Base-by-base conservation (phyloP, 2,113 vertebrate species). In the Rhagologus leucostigma region DNA sequence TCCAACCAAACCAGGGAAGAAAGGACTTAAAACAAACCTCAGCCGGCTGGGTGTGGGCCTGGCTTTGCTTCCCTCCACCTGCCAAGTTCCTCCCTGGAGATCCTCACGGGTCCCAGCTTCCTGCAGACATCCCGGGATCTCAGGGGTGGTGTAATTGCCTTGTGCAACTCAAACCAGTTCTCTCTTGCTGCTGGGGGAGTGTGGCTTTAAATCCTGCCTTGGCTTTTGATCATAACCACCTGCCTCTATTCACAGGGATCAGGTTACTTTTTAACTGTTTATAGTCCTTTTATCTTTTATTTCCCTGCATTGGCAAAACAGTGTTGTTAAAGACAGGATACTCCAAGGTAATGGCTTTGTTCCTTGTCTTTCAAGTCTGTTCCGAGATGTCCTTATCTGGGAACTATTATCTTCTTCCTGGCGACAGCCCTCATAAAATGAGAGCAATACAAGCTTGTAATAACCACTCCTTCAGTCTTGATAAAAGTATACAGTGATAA, bases 181-280 rank as follows among this genome's bases (percentile, higher is more conserved):
- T 78, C 50, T 84, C 87, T 88, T 73, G 81, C 73, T 70, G 68
- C 85, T 84, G 0, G 13, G 39, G 90, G 71, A 92, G 71, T 83
- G 80, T 85, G 76, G 41, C 89, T 95, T 96, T 90, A 96, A 96
- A 84, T 90, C 75, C 52, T 94, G 64, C 88, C 50, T 53, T 86
- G 79, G 67, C 95, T 96, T 96, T 96, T 96, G 93, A 88, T 94
- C 90, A 23, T 87, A 84, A 64, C 91, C 91, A 94, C 89, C 89
- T 95, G 95, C 95, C 47, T 90, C 59, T 95, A 21, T 92, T 95
- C 85, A 86, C 79, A 93, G 88, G 79, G 84, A 68, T 93, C n/a
- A 1, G 71, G 92, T 97, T 97, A 96, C 95, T 96, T 90, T 95
- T 97, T 96, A 97, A 96, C 95, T 68, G 79, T 93, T 96, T 86